phyloP scores from a whole-genome alignment of 2,113 vertebrate genomes.

The Poeciliopsis turrubarensis region DNA sequence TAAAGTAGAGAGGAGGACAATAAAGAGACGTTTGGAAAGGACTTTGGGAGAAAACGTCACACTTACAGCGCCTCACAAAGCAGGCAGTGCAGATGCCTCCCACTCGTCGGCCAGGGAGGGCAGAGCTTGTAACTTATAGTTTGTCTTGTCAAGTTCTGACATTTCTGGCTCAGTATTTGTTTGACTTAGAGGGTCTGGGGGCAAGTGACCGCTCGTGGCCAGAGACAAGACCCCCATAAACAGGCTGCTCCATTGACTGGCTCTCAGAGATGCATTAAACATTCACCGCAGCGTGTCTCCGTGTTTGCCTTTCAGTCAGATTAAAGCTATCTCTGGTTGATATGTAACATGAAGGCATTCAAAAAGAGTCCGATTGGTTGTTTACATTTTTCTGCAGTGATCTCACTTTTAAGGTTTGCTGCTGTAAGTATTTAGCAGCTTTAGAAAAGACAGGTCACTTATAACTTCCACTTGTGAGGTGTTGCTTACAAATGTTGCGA shows the following conservation, averaged over 20 bases:
- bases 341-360: not conserved
- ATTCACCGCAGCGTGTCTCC: not conserved
- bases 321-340: constrained; percentile 1
- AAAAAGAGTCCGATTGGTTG: constrained; percentile 1
- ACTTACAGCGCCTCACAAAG: constrained; percentile 4
- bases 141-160: constrained; percentile 64
- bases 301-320: not conserved
- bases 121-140: constrained; percentile 49
- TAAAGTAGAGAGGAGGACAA: constrained; percentile 36
- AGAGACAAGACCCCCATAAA: constrained; percentile 59
- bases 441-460: constrained; percentile 10
- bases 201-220: constrained; percentile 70
- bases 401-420: constrained; percentile 3
- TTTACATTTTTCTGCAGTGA: constrained; percentile 35
- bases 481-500: not conserved
- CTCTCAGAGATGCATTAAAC: constrained; percentile 17
- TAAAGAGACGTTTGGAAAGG: constrained; percentile 54
- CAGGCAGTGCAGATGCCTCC: constrained; percentile 40
- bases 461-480: not conserved
- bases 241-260: constrained; percentile 31
- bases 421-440: constrained; percentile 4
- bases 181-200: constrained; percentile 61
- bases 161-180: constrained; percentile 67
- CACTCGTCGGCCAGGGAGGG: constrained; percentile 39
- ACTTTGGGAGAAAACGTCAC: constrained; percentile 37